Evolutionary conservation across 2,888 invertebrate genomes (phyloP).

Genomic region (Embidobia sp.): DNA sequence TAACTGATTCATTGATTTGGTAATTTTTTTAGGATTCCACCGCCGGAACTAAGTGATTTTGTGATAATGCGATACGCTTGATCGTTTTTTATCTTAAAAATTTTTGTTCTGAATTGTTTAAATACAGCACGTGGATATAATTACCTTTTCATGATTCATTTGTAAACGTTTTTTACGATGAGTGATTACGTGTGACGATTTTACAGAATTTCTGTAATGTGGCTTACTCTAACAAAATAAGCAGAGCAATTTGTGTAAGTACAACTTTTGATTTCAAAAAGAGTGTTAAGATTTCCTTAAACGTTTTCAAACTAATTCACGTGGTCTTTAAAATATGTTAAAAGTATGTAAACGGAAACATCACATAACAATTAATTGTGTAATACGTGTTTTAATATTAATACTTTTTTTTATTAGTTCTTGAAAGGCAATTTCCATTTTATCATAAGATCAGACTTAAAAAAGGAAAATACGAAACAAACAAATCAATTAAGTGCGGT

Average conservation of each 20-base stretch:
- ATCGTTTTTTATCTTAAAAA: constrained; percentile 24
- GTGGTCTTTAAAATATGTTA: too few species aligned
- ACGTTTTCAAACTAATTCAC: too few species aligned
- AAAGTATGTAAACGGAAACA: too few species aligned
- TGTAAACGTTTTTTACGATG: constrained; percentile 23
- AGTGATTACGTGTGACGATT: constrained; percentile 45
- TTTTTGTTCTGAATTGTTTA: constrained; percentile 23
- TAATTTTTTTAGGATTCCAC: constrained; percentile 36
- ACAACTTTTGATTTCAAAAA: constrained; percentile 2
- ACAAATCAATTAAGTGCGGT: too few species aligned
- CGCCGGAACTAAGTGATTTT: constrained; percentile 46
- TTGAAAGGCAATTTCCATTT: too few species aligned
- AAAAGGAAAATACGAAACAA: too few species aligned
- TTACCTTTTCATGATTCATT: constrained; percentile 31
- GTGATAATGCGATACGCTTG: constrained; percentile 52
- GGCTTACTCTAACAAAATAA: constrained; percentile 22
- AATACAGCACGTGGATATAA: constrained; percentile 38
- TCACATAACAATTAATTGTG: too few species aligned
- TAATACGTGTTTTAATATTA: too few species aligned
- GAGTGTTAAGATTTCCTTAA: neutral
- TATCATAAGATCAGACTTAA: too few species aligned
- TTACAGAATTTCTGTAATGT: constrained; percentile 35
- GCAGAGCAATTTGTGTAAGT: constrained; percentile 17
- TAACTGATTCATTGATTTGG: constrained; percentile 37
- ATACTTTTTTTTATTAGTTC: too few species aligned